phyloP scores from a whole-genome alignment of 1,140 invertebrate species.

The Pomacea maculata region DNA sequence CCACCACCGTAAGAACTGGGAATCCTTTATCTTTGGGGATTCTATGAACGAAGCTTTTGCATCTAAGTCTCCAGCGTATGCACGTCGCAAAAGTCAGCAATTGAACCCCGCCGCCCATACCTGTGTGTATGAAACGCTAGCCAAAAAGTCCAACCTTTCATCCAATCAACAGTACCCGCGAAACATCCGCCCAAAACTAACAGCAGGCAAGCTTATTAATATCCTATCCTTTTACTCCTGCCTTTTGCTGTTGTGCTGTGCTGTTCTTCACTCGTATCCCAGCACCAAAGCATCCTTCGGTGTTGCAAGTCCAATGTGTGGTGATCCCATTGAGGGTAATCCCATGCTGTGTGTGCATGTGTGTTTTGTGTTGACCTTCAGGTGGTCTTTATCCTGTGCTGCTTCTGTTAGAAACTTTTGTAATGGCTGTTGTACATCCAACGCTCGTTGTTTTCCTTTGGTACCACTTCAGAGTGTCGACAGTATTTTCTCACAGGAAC shows the following conservation, averaged over 20 bases:
- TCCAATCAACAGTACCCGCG: slow-evolving; percentile 51
- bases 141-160: slow-evolving; percentile 60
- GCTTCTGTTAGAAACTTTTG: no score
- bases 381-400: no score
- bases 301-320: background rate
- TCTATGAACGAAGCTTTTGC: slow-evolving; percentile 17
- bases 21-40: slow-evolving; percentile 15
- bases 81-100: slow-evolving; percentile 28
- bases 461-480: no score
- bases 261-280: background rate
- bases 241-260: slow-evolving; percentile 1
- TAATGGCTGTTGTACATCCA: no score
- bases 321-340: background rate
- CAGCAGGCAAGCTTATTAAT: slow-evolving; percentile 52
- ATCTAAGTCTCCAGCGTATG: slow-evolving; percentile 29
- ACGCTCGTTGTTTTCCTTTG: no score
- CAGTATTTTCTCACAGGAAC: no score
- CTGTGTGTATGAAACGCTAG: slow-evolving; percentile 60
- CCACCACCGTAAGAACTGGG: slow-evolving; percentile 31
- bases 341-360: no score
- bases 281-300: background rate
- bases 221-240: slow-evolving; percentile 2
- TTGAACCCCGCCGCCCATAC: slow-evolving; percentile 41
- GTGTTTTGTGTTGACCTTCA: no score
- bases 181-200: slow-evolving; percentile 55